Base-by-base conservation (phyloP, 2,797 vertebrate species). In the Tadarida brasiliensis region DNA sequence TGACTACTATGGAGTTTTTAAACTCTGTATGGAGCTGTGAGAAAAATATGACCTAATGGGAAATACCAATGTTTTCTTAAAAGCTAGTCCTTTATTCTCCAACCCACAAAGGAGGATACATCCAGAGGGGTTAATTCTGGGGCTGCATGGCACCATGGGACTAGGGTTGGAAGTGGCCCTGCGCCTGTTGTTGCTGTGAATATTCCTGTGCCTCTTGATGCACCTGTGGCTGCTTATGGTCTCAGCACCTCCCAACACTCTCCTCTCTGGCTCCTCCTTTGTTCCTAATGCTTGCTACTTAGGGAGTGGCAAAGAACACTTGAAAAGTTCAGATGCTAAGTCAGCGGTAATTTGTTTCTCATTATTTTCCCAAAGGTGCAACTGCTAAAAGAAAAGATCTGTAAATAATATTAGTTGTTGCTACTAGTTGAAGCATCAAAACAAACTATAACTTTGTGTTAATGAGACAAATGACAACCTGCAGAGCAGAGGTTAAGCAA, bases 371-470 rank as follows among this genome's bases (percentile, higher is more conserved):
- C n/a, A 76, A 95, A 96, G 94, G 57, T 84, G 7, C 12, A 33
- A 83, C 59, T 94, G 24, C 86, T 93, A 12, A 87, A 93, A 49
- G 77, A 91, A 87, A 92, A 86, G 57, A 93, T 33, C 19, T 95
- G 22, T 92, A 94, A 93, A 94, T 87, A 94, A 49, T 91, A 82
- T 77, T 94, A 92, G 61, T 94, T 74, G 26, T 86, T 95, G 24
- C 47, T 95, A 86, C 57, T 56, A 92, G 16, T 28, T 90, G 77
- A 71, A 85, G 20, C 26, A 70, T 94, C 77, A 65, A 87, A 91
- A 85, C 14, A 84, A 17, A 19, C 57, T 59, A n/a, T 96, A 96
- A 97, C 96, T 95, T 94, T 97, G 30, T 97, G 76, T 84, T 96
- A 96, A 83, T 95, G 94, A 97, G 87, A 94, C 73, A 95, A 35